A percentile compares a stretch with the other conserved stretches of the same genome.
These are phyloP conservation scores for Heliconius hortense DNA, from an alignment of 2,888 invertebrate genomes.

Conservation along the genomic window DNA sequence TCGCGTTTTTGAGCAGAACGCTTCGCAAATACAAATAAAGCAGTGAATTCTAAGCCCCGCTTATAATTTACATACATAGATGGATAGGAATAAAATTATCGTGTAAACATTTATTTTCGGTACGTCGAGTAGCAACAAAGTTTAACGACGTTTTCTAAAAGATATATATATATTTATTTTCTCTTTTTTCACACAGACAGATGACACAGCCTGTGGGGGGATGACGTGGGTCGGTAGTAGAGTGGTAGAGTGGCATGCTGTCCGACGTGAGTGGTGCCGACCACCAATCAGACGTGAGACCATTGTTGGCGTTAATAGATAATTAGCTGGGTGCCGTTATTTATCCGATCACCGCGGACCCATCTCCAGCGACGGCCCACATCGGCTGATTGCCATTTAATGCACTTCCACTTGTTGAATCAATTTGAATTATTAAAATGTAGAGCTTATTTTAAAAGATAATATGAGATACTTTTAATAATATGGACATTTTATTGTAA, in stretches of 20 bases:
- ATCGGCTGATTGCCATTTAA: conserved; percentile 57
- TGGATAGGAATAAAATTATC: conserved; percentile 60
- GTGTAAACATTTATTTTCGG: conserved; percentile 47
- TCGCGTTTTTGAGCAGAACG: conserved; percentile 72
- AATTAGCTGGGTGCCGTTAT: conserved; percentile 78
- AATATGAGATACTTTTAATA: conserved; percentile 7
- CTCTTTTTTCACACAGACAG: not conserved
- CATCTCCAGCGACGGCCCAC: conserved; percentile 63
- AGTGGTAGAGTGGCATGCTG: conserved; percentile 21
- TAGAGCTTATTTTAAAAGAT: conserved; percentile 11
- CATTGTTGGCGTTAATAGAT: conserved; percentile 78
- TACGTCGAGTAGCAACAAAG: conserved; percentile 38
- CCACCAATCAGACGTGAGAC: conserved; percentile 63
- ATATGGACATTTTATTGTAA: not conserved
- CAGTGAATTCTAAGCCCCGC: conserved; percentile 64
- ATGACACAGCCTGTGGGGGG: not conserved
- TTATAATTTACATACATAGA: conserved; percentile 64
- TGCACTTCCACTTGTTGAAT: conserved; percentile 48
- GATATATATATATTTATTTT: not conserved
- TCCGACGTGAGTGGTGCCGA: conserved; percentile 50
- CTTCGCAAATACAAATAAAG: conserved; percentile 73
- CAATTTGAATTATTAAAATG: conserved; percentile 36
- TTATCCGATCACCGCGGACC: conserved; percentile 61
- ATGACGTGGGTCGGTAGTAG: conserved; percentile 20
- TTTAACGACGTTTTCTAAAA: conserved; percentile 32